These are phyloP conservation scores for Drosophila rubida DNA, from an alignment of 2,888 invertebrate genomes.

Conservation along the genomic window DNA sequence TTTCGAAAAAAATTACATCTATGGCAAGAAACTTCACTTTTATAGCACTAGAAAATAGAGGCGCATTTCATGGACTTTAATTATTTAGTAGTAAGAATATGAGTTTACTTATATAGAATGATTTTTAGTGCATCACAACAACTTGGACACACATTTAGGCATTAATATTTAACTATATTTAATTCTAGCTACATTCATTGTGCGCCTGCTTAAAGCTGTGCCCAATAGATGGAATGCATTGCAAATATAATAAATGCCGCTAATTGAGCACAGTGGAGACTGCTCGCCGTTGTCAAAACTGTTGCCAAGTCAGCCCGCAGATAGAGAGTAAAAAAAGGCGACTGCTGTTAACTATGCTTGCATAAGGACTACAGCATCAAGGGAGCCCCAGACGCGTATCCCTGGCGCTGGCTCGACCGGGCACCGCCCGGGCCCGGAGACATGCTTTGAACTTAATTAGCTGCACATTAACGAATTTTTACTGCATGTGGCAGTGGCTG, in stretches of 20 bases:
- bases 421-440: slow-evolving; percentile 63
- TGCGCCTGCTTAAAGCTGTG: not conserved
- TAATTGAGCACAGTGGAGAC: slow-evolving; percentile 36
- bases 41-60: no score
- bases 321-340: slow-evolving; percentile 2
- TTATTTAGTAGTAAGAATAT: no score
- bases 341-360: slow-evolving; percentile 19
- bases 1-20: no score
- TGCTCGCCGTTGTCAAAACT: slow-evolving; percentile 20
- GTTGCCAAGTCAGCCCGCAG: slow-evolving; percentile 17
- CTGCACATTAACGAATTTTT: slow-evolving; percentile 76
- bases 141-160: no score
- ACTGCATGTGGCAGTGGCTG: slow-evolving; percentile 62
- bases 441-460: slow-evolving; percentile 80
- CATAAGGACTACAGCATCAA: slow-evolving; percentile 9
- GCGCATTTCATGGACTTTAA: no score
- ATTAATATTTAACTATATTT: no score
- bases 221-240: slow-evolving; percentile 5
- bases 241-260: slow-evolving; percentile 12
- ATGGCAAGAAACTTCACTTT: no score
- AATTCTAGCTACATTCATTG: not conserved
- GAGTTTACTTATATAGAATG: no score
- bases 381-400: slow-evolving; percentile 29
- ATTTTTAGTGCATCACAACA: no score
- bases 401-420: slow-evolving; percentile 31